Base-by-base conservation (phyloP, 2,113 vertebrate genomes). In the Elachura formosa region DNA sequence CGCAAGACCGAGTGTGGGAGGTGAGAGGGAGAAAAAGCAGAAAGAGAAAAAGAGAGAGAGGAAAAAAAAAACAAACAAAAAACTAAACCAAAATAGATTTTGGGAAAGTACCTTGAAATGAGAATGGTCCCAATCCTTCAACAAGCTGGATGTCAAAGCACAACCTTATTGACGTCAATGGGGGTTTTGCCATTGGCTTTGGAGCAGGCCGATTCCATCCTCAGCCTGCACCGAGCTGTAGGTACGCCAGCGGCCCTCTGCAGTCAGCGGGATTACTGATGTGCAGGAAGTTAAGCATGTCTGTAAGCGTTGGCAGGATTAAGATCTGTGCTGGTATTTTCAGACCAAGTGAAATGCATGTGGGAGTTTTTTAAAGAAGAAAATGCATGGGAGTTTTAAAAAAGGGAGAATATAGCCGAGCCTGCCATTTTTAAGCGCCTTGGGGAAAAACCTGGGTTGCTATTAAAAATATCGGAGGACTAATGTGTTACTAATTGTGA, bases 401-500 rank as follows among this genome's bases (percentile, higher is more conserved):
- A 93, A 84, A 84, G 68, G 83, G 75, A 94, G 77, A 95, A 68
- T 83, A 56, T 68, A 94, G 43, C 83, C 20, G 3, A 93, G 82
- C 36, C 87, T 92, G 92, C 90, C 94, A 67, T 73, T 87, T 94
- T 94, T 96, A 93, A 96, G 79, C 46, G 88, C 92, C 94, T 84
- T 86, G 88, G 94, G 96, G 96, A 90, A 92, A 96, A 96, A 94
- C 95, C 95, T 94, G 67, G 74, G 83, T 82, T 86, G 94, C 93
- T 97, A 84, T 96, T 92, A 96, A 97, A 97, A 97, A 96, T 82
- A 87, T 81, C 21, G 19, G 14, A 94, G 93, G 82, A 96, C 93
- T 93, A 96, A 96, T 94, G 95, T 97, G 94, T 96, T 97, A 90
- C 94, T 96, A 95, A 87, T 95, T 94, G 96, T 97, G 96, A 97